phyloP scores from a whole-genome alignment of 1,140 invertebrate genomes.

The Battus philenor region DNA sequence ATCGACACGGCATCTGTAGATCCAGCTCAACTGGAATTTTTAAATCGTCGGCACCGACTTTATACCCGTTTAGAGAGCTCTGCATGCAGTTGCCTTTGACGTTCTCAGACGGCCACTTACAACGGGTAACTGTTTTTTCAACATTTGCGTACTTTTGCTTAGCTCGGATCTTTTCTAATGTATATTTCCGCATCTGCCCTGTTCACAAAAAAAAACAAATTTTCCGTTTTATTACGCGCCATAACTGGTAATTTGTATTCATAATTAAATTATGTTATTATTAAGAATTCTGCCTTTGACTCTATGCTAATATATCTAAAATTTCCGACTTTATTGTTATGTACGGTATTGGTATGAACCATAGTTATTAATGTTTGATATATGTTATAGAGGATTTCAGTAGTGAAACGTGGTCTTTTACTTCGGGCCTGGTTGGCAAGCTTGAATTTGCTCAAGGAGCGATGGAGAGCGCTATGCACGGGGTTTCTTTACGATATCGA shows the following conservation, averaged over 20 bases:
- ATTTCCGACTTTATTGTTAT: too few relatives aligned
- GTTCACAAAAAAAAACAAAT: constrained; percentile 5
- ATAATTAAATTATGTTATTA: too few relatives aligned
- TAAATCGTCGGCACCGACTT: constrained; percentile 33
- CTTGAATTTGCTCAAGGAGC: too few relatives aligned
- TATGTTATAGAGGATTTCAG: too few relatives aligned
- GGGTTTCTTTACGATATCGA: too few relatives aligned
- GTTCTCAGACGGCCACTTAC: constrained; percentile 48
- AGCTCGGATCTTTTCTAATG: constrained; percentile 16
- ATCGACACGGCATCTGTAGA: constrained; percentile 21
- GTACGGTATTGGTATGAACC: too few relatives aligned
- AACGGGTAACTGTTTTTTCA: constrained; percentile 41
- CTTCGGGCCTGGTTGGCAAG: too few relatives aligned
- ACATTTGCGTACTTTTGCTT: constrained; percentile 22
- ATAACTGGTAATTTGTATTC: background rate
- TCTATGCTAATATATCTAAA: too few relatives aligned
- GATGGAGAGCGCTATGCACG: too few relatives aligned
- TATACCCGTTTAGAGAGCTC: constrained; percentile 28
- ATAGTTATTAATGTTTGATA: too few relatives aligned
- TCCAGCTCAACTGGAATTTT: constrained; percentile 27
- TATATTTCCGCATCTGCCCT: constrained; percentile 8
- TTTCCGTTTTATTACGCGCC: background rate
- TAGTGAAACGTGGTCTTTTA: too few relatives aligned
- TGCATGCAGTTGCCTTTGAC: constrained; percentile 42
- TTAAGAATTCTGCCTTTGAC: too few relatives aligned